These are phyloP conservation scores for Melanotaenia parkinsoni DNA, from an alignment of 2,797 vertebrate species.

Conservation along the genomic window DNA sequence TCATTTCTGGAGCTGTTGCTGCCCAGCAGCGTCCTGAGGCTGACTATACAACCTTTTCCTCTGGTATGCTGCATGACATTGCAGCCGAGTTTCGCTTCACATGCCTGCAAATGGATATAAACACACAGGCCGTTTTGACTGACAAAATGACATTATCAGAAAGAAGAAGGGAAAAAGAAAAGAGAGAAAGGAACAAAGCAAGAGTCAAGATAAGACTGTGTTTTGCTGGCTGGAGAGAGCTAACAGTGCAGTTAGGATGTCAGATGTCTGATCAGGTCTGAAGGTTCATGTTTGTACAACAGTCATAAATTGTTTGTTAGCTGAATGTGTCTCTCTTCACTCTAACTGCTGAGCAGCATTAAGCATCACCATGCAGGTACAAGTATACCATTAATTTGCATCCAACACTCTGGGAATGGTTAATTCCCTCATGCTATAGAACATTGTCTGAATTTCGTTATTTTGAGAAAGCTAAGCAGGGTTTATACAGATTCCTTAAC, in stretches of 20 bases:
- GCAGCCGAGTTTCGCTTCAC: no score
- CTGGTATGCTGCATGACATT: no score
- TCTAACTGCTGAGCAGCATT: conserved; percentile 34
- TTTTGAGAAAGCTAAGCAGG: conserved; percentile 47
- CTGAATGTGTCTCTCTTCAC: conserved; percentile 39
- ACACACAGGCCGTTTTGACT: no score
- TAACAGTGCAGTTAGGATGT: neutral
- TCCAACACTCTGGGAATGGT: conserved; percentile 35
- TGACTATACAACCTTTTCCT: no score
- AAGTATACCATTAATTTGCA: conserved; percentile 64
- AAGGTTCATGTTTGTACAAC: conserved; percentile 24
- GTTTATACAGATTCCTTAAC: conserved; percentile 45
- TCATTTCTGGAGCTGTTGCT: no score
- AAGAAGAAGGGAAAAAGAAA: no score
- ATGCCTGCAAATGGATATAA: no score
- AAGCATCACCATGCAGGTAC: conserved; percentile 49
- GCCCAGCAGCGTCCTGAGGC: no score
- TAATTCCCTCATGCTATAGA: conserved; percentile 38
- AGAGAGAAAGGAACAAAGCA: no score
- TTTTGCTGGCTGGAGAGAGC: no score
- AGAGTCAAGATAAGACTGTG: no score
- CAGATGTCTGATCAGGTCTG: conserved; percentile 14
- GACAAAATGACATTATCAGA: no score
- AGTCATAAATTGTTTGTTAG: conserved; percentile 42
- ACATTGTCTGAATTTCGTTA: conserved; percentile 53